A percentile compares a stretch with the other conserved stretches of the same genome.
Conservation (phyloP, 2,888 invertebrate genomes). For the Piscicola geometra region DNA sequence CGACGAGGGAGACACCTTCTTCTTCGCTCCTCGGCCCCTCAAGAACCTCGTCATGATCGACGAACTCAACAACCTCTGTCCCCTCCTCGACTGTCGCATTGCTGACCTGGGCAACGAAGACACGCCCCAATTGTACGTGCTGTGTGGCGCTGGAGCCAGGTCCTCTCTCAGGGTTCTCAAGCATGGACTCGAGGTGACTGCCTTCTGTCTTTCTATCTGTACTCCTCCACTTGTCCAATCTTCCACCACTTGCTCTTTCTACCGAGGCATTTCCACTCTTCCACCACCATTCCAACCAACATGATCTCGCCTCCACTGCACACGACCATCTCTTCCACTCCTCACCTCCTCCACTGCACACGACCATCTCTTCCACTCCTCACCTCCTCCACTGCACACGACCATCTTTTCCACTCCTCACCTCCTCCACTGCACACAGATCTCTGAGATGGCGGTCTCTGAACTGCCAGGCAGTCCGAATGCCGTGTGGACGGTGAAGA, state of each 20-base stretch:
- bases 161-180: constrained; percentile 86
- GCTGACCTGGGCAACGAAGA: constrained; percentile 82
- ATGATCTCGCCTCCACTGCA: too few species aligned
- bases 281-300: too few species aligned
- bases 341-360: too few species aligned
- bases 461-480: constrained; percentile 99
- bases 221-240: too few species aligned
- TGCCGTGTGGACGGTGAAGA: constrained; percentile 98
- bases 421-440: constrained; percentile 55
- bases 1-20: constrained; percentile 97
- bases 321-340: too few species aligned
- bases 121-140: constrained; percentile 92
- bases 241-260: too few species aligned
- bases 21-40: constrained; percentile 88
- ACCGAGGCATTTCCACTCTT: too few species aligned
- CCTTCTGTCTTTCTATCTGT: too few species aligned
- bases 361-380: too few species aligned
- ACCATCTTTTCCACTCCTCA: too few species aligned
- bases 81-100: constrained; percentile 72
- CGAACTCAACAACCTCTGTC: constrained; percentile 90
- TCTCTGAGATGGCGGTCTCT: constrained; percentile 98
- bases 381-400: too few species aligned
- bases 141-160: constrained; percentile 90
- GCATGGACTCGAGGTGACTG: constrained; percentile 94
- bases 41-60: constrained; percentile 93